These are phyloP conservation scores for Heterodera schachtii DNA, from an alignment of 1,140 invertebrate genomes.

Conservation along the genomic window DNA sequence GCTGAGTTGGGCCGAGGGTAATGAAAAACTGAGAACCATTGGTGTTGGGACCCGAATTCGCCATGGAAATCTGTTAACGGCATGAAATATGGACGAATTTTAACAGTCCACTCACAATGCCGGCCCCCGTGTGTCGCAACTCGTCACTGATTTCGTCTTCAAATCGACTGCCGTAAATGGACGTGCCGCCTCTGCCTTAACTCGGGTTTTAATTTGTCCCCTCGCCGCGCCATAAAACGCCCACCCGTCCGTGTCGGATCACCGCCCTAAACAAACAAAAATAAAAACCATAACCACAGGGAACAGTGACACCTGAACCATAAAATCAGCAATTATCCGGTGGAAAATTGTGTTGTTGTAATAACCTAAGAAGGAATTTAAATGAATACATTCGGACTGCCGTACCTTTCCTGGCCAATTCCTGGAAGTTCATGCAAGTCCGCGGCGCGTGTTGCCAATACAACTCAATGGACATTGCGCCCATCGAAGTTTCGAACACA, in stretches of 20 bases:
- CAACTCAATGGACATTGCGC: constrained; percentile 33
- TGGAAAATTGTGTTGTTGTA: constrained; percentile 96
- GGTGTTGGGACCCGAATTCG: constrained; percentile 90
- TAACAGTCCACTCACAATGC: constrained; percentile 67
- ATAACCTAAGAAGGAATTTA: constrained; percentile 77
- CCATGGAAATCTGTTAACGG: constrained; percentile 76
- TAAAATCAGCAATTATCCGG: constrained; percentile 91
- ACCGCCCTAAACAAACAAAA: constrained; percentile 77
- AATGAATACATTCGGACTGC: background rate
- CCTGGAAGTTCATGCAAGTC: constrained; percentile 23
- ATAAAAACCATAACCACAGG: constrained; percentile 61
- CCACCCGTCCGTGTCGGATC: constrained; percentile 83
- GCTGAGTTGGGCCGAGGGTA: constrained; percentile 90
- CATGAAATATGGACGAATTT: background rate
- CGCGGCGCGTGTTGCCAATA: constrained; percentile 46
- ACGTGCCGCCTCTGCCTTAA: constrained; percentile 83
- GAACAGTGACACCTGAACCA: constrained; percentile 73
- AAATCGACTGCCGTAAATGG: constrained; percentile 90
- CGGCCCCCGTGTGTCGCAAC: constrained; percentile 88
- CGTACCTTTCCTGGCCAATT: constrained; percentile 7
- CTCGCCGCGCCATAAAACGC: constrained; percentile 69
- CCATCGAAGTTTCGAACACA: constrained; percentile 40
- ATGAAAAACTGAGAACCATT: constrained; percentile 99
- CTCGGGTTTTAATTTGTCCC: constrained; percentile 7
- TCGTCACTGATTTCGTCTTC: constrained; percentile 92